These are phyloP conservation scores for Mirounga angustirostris DNA, from an alignment of 2,113 vertebrate genomes.

Conservation along the genomic window DNA sequence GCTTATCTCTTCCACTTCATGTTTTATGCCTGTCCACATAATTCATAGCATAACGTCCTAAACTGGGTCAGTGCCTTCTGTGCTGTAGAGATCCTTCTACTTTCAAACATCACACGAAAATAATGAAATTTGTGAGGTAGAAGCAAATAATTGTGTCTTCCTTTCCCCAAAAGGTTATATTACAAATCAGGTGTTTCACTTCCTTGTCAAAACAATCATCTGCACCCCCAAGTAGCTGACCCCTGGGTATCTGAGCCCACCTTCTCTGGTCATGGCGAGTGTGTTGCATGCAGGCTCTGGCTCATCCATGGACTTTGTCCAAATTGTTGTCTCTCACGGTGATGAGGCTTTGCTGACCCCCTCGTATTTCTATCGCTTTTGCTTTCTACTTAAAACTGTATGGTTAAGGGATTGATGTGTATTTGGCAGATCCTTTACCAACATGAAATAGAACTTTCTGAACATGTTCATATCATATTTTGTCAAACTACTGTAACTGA, in stretches of 20 bases:
- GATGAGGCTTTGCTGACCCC: neutral
- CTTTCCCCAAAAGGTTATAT: neutral
- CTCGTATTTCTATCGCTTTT: neutral
- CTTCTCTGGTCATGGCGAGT: neutral
- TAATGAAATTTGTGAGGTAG: neutral
- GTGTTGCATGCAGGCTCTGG: neutral
- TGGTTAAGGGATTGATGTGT: neutral
- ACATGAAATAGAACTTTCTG: neutral
- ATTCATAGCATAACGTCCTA: neutral
- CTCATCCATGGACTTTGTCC: neutral
- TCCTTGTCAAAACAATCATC: neutral
- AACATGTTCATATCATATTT: neutral
- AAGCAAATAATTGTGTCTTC: neutral
- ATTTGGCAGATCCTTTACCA: neutral
- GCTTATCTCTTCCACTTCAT: neutral
- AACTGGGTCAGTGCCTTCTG: neutral
- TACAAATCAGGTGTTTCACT: neutral
- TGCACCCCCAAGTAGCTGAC: neutral
- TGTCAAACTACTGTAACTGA: neutral
- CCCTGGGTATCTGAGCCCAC: neutral
- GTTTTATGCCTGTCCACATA: neutral
- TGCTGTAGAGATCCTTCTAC: neutral
- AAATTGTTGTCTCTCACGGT: rapidly evolving
- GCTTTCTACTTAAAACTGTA: neutral
- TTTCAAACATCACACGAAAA: neutral